These are phyloP conservation scores for Cyprinodon variegatus DNA, from an alignment of 2,113 vertebrate genomes.

Conservation along the genomic window DNA sequence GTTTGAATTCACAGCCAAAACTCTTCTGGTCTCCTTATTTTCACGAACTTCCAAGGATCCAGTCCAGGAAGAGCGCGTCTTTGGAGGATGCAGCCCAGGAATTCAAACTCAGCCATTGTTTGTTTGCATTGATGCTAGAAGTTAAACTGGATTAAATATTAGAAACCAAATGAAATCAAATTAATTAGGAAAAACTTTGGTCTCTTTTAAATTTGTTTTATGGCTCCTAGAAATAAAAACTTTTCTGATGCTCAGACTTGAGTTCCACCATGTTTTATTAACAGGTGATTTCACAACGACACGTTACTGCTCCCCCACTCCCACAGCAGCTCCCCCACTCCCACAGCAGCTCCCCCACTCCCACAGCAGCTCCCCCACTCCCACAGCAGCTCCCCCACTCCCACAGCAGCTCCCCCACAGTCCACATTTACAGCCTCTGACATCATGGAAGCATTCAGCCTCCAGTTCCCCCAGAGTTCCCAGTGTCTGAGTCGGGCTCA, in stretches of 20 bases:
- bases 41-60: too few species aligned
- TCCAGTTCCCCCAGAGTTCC: neutral
- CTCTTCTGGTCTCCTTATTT: too few species aligned
- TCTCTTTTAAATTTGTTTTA: neutral
- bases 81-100: too few species aligned
- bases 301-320: conserved; percentile 7
- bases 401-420: neutral
- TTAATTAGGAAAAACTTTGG: neutral
- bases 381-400: too few species aligned
- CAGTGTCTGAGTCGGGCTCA: neutral
- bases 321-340: neutral
- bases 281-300: conserved; percentile 10
- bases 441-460: conserved; percentile 19
- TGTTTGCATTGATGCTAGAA: too few species aligned
- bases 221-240: neutral
- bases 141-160: too few species aligned
- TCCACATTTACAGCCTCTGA: neutral
- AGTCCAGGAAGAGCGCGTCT: too few species aligned
- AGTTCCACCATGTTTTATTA: conserved; percentile 21
- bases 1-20: too few species aligned
- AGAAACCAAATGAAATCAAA: too few species aligned
- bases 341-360: conserved; percentile 1
- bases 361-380: conserved; percentile 1
- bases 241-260: neutral
- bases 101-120: too few species aligned